phyloP scores from a whole-genome alignment of 92 coral and sea anemone species.

The Diadumene lineata region DNA sequence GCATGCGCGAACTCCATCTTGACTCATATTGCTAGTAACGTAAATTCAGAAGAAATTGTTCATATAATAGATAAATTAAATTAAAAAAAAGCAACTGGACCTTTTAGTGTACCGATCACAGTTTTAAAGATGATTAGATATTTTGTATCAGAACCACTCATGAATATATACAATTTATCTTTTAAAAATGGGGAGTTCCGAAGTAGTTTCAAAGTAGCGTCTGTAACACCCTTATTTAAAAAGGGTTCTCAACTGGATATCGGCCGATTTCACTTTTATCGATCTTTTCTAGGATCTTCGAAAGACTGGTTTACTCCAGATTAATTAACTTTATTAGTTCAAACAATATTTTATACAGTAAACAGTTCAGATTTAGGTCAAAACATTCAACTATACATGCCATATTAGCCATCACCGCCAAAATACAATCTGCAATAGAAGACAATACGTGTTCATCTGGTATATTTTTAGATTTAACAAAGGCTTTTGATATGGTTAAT shows the following conservation, averaged over 20 bases:
- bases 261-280: not conserved
- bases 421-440: not conserved
- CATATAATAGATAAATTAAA: slow-evolving; percentile 3
- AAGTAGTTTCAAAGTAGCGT: slow-evolving; percentile 19
- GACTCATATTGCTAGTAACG: slow-evolving; percentile 7
- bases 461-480: not conserved
- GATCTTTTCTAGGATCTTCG: not conserved
- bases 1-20: not conserved
- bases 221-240: slow-evolving; percentile 15
- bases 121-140: not conserved
- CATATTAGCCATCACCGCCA: not conserved
- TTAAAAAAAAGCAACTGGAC: slow-evolving; percentile 16
- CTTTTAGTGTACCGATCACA: slow-evolving; percentile 14
- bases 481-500: not conserved
- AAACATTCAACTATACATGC: not conserved
- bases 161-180: slow-evolving; percentile 3
- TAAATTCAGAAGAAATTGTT: not conserved
- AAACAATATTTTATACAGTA: not conserved
- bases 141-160: slow-evolving; percentile 16
- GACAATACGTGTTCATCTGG: not conserved
- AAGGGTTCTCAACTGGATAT: slow-evolving; percentile 2
- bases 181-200: slow-evolving; percentile 13
- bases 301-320: not conserved
- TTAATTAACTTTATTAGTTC: too few species aligned
- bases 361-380: not conserved